These are phyloP conservation scores for Grammomys dolichurus DNA, from an alignment of 2,113 vertebrate species.

Conservation along the genomic window DNA sequence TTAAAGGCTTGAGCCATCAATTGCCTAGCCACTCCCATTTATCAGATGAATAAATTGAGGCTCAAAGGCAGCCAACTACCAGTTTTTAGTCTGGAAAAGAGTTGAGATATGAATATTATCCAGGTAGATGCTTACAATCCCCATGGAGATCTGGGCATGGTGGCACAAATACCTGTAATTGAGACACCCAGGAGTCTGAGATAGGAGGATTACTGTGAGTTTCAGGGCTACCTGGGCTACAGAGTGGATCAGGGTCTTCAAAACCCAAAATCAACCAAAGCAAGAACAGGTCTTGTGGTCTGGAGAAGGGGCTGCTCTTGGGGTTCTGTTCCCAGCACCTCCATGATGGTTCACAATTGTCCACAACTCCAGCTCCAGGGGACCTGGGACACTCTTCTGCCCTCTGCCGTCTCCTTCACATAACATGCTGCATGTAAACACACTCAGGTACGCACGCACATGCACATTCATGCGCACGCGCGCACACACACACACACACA, in stretches of 20 bases:
- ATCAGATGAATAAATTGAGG: neutral
- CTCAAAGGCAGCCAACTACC: neutral
- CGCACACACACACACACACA: neutral
- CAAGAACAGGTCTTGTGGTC: neutral
- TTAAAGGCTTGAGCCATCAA: neutral
- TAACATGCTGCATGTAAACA: neutral
- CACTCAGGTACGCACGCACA: no score
- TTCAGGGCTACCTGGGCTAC: neutral
- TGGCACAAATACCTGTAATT: neutral
- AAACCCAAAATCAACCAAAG: neutral
- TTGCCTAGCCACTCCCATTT: neutral
- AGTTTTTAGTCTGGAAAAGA: neutral
- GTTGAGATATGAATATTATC: neutral
- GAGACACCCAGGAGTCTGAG: neutral
- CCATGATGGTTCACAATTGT: neutral
- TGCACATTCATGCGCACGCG: neutral
- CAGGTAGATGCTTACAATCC: neutral
- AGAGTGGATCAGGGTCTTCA: neutral
- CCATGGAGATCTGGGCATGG: neutral
- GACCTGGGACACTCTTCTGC: neutral
- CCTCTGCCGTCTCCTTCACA: neutral
- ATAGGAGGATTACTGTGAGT: neutral
- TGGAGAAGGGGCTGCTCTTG: neutral
- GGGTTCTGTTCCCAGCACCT: neutral
- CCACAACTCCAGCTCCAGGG: neutral